A percentile compares a stretch with the other conserved stretches of the same genome.
Conservation (phyloP, 2,113 vertebrate species). For the Chauna torquata region DNA sequence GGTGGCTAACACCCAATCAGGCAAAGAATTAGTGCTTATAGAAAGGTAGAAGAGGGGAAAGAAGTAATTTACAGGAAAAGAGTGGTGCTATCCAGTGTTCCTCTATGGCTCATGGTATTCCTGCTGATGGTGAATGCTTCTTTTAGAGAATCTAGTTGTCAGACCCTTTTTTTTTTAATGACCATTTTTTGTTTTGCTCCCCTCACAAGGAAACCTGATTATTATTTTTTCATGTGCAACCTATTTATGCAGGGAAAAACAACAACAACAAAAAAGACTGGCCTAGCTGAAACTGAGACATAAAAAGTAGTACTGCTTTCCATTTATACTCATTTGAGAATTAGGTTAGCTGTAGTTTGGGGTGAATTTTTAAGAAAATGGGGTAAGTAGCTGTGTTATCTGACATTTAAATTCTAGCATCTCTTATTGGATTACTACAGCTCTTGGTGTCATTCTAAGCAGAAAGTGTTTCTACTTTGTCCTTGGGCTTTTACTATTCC, state of each 20-base stretch:
- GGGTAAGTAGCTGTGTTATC: neutral
- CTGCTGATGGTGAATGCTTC: neutral
- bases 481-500: neutral
- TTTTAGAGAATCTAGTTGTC: neutral
- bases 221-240: neutral
- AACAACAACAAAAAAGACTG: too few relatives aligned
- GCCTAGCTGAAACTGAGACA: neutral
- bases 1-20: neutral
- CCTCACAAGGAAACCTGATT: neutral
- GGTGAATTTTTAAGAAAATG: neutral
- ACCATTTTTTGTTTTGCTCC: neutral
- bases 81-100: neutral
- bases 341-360: neutral
- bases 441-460: neutral
- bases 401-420: neutral
- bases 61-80: neutral
- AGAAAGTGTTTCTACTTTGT: neutral
- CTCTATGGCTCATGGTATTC: neutral
- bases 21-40: neutral
- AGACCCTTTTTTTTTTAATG: neutral
- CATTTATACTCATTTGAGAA: neutral
- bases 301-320: neutral
- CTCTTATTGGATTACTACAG: neutral
- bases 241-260: neutral
- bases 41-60: neutral